Conservation (phyloP, 2,113 vertebrate genomes). For the Oceanodroma tethys region DNA sequence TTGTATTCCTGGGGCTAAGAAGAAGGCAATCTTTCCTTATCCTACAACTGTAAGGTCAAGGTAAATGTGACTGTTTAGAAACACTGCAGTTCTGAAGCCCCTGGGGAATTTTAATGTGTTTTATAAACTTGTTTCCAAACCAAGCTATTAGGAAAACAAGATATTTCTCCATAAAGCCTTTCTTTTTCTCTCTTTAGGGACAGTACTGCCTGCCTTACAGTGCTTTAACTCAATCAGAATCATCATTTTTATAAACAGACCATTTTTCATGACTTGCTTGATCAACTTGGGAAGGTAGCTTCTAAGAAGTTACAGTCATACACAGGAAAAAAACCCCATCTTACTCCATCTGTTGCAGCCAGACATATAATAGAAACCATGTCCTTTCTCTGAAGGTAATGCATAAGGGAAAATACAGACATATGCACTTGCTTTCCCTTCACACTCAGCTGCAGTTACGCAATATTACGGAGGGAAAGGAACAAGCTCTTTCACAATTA, state of each 20-base stretch:
- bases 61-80: constrained; percentile 38
- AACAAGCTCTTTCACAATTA: constrained; percentile 15
- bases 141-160: constrained; percentile 57
- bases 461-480: not conserved
- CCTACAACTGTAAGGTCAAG: constrained; percentile 6
- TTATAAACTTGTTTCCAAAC: constrained; percentile 56
- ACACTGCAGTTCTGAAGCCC: not conserved
- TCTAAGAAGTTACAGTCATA: constrained; percentile 5
- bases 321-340: not conserved
- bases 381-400: not conserved
- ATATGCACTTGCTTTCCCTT: not conserved
- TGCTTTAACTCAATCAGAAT: constrained; percentile 41
- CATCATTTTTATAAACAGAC: constrained; percentile 45
- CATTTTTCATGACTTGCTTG: constrained; percentile 39
- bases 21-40: constrained; percentile 1
- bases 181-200: constrained; percentile 47
- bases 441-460: not conserved
- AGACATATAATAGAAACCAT: not conserved
- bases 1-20: not conserved
- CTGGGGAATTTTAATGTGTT: constrained; percentile 32
- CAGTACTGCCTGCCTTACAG: not conserved
- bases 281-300: constrained; percentile 18
- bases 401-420: not conserved
- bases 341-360: not conserved
- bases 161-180: constrained; percentile 40